Evolutionary conservation across 2,113 vertebrate genomes (phyloP), one percentile per base, ranked within the genome.

Genomic region (Neolamprologus fasciatus): DNA sequence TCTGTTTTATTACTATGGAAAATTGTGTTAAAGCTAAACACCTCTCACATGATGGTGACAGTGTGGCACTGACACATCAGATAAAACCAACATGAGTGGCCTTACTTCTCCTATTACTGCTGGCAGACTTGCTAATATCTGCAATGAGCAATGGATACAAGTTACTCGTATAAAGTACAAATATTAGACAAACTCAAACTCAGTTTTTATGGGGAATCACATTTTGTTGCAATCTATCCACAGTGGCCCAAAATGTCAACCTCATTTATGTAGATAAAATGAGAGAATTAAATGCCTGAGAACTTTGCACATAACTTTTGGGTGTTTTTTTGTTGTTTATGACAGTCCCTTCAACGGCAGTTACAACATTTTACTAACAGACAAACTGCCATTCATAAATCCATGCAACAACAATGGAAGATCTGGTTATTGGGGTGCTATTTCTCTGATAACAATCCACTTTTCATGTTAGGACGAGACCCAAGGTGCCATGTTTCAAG

Each of bases 31-130:
- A 16, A 76, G 76, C 11, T 80, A 23, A 91, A 68, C 53, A 55
- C 85, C 63, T 91, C 11, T 61, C 85, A 80, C 83, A 85, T 92
- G 91, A 93, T 68, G 45, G 17, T 81, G 47, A 88, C 4, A n/a
- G 42, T 81, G 83, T 37, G n/a, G 81, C 11, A 1, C 7, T 92
- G 84, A 93, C 88, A 87, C 86, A 51, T 90, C 81, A 35, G 51
- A 71, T 37, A 7, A 82, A 40, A 79, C 21, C 4, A 42, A 66
- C 53, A 71, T 21, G 12, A 63, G 26, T 6, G 31, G 57, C 23
- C 7, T 9, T 78, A 78, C 85, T 93, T 91, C 86, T 90, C 21
- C 40, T 7, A 63, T 57, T 81, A 57, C 78, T 33, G 61, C 57
- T 10, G 35, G 5, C 21, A 13, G 40, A 28, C n/a, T 13, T 78